Evolutionary conservation across 2,888 invertebrate species (phyloP).

Genomic region (Pherbina coryleti): DNA sequence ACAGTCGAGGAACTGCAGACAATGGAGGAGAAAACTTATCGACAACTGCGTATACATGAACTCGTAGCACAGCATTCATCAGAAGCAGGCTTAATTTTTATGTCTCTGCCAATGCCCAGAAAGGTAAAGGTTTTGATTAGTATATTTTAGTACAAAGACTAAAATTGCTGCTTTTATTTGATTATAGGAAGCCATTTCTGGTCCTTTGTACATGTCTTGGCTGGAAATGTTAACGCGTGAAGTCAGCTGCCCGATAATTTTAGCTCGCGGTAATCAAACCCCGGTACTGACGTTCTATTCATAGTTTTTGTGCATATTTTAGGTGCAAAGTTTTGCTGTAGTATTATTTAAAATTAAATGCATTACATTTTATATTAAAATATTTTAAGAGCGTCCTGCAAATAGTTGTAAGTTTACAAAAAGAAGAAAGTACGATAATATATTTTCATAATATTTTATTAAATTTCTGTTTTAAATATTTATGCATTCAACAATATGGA

Average conservation of each 20-base stretch:
- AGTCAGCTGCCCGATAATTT: slow-evolving; percentile 86
- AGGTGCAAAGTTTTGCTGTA: not conserved
- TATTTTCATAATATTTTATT: slow-evolving; percentile 2
- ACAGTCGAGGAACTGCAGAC: slow-evolving; percentile 46
- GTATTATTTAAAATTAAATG: not conserved
- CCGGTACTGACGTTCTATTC: slow-evolving; percentile 92
- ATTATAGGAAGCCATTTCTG: slow-evolving; percentile 82
- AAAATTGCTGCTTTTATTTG: not conserved
- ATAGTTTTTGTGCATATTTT: slow-evolving; percentile 66
- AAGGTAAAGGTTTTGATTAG: slow-evolving; percentile 71
- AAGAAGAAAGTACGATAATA: not conserved
- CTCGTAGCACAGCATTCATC: slow-evolving; percentile 88
- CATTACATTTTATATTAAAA: not conserved
- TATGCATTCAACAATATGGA: not conserved
- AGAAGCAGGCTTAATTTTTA: slow-evolving; percentile 90
- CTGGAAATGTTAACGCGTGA: slow-evolving; percentile 89
- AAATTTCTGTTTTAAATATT: not conserved
- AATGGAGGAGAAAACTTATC: slow-evolving; percentile 87
- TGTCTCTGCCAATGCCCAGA: slow-evolving; percentile 96
- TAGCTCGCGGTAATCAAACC: slow-evolving; percentile 88
- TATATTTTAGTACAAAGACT: not conserved
- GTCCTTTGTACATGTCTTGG: slow-evolving; percentile 96
- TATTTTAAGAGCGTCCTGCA: not conserved
- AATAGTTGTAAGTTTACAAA: not conserved
- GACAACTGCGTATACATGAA: slow-evolving; percentile 92